Percentiles rank a stretch among this genome's conserved stretches.
phyloP scores from a whole-genome alignment of 2,888 invertebrate genomes.

The Escarpia spicata region DNA sequence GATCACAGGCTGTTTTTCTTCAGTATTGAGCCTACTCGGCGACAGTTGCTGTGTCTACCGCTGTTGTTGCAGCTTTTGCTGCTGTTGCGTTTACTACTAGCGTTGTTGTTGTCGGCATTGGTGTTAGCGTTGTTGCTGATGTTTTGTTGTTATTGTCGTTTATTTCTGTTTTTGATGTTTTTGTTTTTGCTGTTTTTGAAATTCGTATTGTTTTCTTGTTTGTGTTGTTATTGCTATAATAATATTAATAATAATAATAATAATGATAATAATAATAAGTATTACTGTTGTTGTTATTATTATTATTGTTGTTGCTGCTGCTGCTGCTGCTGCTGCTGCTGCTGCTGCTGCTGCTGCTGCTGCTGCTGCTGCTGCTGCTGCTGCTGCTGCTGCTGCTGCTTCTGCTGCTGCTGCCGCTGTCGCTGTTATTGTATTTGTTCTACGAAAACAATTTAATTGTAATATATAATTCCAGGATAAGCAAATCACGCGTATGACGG shows the following conservation, averaged over 20 bases:
- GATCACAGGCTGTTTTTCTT: background rate
- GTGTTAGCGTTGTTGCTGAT: conserved; percentile 1
- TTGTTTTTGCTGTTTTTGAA: conserved; percentile 22
- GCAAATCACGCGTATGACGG: too few species aligned
- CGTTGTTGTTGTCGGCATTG: conserved; percentile 14
- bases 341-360: conserved; percentile 30
- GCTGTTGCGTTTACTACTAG: background rate
- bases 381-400: conserved; percentile 34
- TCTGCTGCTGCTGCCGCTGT: conserved; percentile 28
- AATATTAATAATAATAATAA: conserved; percentile 30
- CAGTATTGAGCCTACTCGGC: background rate
- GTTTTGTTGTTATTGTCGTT: conserved; percentile 1
- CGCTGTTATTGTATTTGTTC: background rate
- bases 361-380: conserved; percentile 33
- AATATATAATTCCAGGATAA: conserved; percentile 26
- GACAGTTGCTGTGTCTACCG: conserved; percentile 35
- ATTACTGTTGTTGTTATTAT: conserved; percentile 33
- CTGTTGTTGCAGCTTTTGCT: background rate
- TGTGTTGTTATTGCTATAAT: conserved; percentile 37
- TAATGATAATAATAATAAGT: conserved; percentile 28
- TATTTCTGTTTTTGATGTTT: conserved; percentile 17
- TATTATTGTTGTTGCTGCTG: conserved; percentile 32
- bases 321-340: conserved; percentile 29
- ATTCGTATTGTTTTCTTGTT: conserved; percentile 6
- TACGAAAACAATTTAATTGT: background rate